These are phyloP conservation scores for Magallana nippona DNA, from an alignment of 2,888 invertebrate genomes.

Conservation along the genomic window DNA sequence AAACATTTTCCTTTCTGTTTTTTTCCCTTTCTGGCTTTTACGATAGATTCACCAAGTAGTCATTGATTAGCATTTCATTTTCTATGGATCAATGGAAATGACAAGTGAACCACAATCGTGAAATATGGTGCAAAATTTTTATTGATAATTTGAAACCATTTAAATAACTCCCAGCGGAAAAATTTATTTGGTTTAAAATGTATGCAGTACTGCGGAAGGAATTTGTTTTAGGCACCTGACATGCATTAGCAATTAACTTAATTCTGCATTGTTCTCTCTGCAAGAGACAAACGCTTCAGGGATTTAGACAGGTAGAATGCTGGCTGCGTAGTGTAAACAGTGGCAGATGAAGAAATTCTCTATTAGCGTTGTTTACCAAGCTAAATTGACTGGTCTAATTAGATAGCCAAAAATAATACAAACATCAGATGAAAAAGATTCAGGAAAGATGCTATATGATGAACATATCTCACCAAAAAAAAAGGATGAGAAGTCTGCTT, in stretches of 20 bases:
- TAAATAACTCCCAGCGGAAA: not conserved
- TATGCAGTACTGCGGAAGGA: not conserved
- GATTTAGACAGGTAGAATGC: not conserved
- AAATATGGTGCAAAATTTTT: too few relatives aligned
- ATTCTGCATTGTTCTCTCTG: not conserved
- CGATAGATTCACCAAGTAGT: not conserved
- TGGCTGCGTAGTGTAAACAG: constrained; percentile 11
- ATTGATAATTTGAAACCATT: too few relatives aligned
- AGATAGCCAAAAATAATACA: constrained; percentile 28
- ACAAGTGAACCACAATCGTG: too few relatives aligned
- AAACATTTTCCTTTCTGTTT: not conserved
- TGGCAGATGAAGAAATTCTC: constrained; percentile 22
- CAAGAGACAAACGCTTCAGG: not conserved
- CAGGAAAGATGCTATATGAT: not conserved
- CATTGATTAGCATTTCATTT: too few relatives aligned
- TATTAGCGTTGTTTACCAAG: not conserved
- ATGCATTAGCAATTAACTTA: not conserved
- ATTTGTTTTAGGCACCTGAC: not conserved
- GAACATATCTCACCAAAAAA: constrained; percentile 7
- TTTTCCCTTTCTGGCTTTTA: not conserved
- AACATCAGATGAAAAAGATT: constrained; percentile 26
- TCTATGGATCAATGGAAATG: too few relatives aligned
- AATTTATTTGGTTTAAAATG: not conserved
- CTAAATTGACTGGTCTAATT: constrained; percentile 35
- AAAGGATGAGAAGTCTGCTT: not conserved